Base-by-base conservation (phyloP, 2,888 invertebrate genomes). In the Acleris cristana region DNA sequence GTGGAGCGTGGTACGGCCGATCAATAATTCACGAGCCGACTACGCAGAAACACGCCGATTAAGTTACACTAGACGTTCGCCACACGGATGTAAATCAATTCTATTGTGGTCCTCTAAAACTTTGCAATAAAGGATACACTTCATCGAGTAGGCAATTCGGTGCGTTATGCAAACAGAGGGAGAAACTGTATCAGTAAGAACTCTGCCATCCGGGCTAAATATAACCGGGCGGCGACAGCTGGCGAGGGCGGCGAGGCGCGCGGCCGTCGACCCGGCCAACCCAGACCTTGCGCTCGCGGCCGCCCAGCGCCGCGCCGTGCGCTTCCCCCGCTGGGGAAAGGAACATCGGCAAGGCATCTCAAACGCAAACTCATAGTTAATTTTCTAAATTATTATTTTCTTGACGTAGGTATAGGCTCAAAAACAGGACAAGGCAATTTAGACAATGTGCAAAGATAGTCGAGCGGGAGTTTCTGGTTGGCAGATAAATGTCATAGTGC, bases 141-240 rank as follows among this genome's bases (percentile, higher is more conserved):
- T 72, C 72, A 76, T 78, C 79, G 78, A 78, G 81, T 79, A 79
- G 14, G 14, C 14, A 14, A 80, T 82, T 82, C 74, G 77, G 81
- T 81, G 74, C 79, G 79, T 84, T 84, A 86, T 84, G 83, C 83
- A 85, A 86, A 85, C 84, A 83, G 82, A 82, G 83, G 87, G 87
- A 87, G 87, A 87, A 88, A 86, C 83, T 83, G 87, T 86, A 84
- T 84, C 85, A 87, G 86, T 85, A 80, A 85, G 85, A 86, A 83
- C 85, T 84, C 79, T 74, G 84, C 84, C 83, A 85, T 87, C 86
- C 88, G 84, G 86, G 85, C 89, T 90, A 90, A 88, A 89, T 90
- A 89, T 89, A 90, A 86, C 79, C 80, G 81, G 83, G 80, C 79
- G 81, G 84, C 82, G 86, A 86, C 87, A 87, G 86, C 84, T 84